Evolutionary conservation across 1,140 invertebrate species (phyloP).

Genomic region (Brachionus manjavacas): DNA sequence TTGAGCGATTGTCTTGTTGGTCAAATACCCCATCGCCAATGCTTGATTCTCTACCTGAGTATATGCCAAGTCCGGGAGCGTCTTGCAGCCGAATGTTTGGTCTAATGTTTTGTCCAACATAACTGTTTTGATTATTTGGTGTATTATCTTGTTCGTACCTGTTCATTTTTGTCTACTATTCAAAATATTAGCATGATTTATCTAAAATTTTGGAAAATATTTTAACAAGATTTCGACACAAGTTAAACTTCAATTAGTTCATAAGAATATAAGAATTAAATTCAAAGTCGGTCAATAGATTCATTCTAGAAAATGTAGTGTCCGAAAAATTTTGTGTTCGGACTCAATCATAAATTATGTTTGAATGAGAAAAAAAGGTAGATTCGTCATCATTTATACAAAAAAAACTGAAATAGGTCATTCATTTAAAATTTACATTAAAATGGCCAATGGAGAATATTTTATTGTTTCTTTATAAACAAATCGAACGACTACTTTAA

Average conservation of each 20-base stretch:
- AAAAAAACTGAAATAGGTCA: slow-evolving; percentile 5
- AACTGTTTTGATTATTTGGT: slow-evolving; percentile 11
- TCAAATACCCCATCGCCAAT: background rate
- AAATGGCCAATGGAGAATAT: slow-evolving; percentile 5
- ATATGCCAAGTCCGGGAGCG: background rate
- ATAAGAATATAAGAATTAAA: background rate
- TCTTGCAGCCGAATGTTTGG: background rate
- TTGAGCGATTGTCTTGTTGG: slow-evolving; percentile 24
- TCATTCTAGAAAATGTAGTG: background rate
- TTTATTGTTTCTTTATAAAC: background rate
- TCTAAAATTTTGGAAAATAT: background rate
- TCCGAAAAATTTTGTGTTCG: background rate
- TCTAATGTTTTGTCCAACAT: background rate
- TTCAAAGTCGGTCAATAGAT: slow-evolving; percentile 25
- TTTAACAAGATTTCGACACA: background rate
- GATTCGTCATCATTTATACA: background rate
- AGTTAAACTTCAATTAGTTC: background rate
- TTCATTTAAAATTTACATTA: background rate
- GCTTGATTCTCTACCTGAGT: background rate
- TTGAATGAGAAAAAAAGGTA: background rate
- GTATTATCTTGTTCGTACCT: background rate
- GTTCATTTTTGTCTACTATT: background rate
- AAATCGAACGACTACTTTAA: background rate
- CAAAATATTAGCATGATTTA: background rate
- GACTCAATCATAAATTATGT: slow-evolving; percentile 29